Conservation (phyloP, 2,888 invertebrate species). For the Elysia crispata region DNA sequence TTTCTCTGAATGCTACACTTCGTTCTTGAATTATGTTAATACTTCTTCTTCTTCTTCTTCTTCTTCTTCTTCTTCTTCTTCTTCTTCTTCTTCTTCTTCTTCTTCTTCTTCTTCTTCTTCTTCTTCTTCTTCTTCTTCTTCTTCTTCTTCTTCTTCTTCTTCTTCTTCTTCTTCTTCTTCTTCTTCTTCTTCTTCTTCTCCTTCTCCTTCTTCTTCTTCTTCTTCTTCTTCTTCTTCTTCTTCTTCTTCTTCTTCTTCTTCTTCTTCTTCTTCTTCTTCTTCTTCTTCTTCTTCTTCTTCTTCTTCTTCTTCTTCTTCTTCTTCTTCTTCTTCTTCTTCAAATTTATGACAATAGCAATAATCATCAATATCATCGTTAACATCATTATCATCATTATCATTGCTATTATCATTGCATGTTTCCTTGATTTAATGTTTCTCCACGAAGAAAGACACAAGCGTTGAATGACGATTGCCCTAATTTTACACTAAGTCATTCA, state of each 20-base stretch:
- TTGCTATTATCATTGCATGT: too few relatives aligned
- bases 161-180: not conserved
- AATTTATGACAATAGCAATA: too few relatives aligned
- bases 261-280: not conserved
- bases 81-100: slow-evolving; percentile 1
- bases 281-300: slow-evolving; percentile 14
- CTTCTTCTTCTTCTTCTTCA: slow-evolving; percentile 4
- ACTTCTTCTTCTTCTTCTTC: slow-evolving; percentile 1
- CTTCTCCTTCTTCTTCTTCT: slow-evolving; percentile 13
- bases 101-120: slow-evolving; percentile 1
- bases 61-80: slow-evolving; percentile 18
- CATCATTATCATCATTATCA: too few relatives aligned
- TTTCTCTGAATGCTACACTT: too few relatives aligned
- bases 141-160: not conserved
- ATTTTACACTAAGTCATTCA: too few relatives aligned
- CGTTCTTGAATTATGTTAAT: slow-evolving; percentile 7
- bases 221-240: slow-evolving; percentile 16
- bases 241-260: slow-evolving; percentile 2
- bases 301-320: not conserved
- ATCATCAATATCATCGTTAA: too few relatives aligned
- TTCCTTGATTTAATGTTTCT: too few relatives aligned
- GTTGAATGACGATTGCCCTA: too few relatives aligned
- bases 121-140: slow-evolving; percentile 10
- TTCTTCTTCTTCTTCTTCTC: not conserved
- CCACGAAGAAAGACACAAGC: too few relatives aligned